phyloP scores from a whole-genome alignment of 2,888 invertebrate species.

The Thymelicus sylvestris region DNA sequence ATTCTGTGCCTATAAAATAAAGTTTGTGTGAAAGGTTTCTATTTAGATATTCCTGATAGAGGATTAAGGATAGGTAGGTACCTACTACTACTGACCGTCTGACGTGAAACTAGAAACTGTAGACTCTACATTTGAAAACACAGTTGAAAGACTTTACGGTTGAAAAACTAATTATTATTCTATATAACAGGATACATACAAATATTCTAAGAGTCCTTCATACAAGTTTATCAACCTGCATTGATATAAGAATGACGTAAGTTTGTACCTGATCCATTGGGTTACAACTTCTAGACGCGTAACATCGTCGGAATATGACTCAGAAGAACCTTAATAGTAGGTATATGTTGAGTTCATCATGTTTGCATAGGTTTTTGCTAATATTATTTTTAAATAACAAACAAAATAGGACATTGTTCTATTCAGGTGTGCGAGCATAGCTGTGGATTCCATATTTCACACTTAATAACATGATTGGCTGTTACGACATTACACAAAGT shows the following conservation, averaged over 20 bases:
- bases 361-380: neutral
- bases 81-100: too few species aligned
- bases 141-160: neutral
- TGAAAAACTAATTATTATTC: too few species aligned
- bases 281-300: neutral
- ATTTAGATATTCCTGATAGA: too few species aligned
- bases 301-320: neutral
- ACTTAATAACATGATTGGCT: neutral
- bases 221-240: too few species aligned
- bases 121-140: too few species aligned
- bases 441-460: neutral
- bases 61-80: too few species aligned
- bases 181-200: too few species aligned
- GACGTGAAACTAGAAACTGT: too few species aligned
- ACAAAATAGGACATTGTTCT: neutral
- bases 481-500: neutral
- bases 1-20: too few species aligned
- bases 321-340: neutral
- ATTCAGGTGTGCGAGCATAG: neutral
- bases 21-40: too few species aligned
- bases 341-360: neutral
- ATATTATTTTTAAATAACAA: neutral
- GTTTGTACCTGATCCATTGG: neutral
- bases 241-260: neutral
- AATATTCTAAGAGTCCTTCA: too few species aligned